A percentile compares a stretch with the other conserved stretches of the same genome.
Evolutionary conservation across 1,140 invertebrate genomes (phyloP).

Genomic region (Ridgeia piscesae): DNA sequence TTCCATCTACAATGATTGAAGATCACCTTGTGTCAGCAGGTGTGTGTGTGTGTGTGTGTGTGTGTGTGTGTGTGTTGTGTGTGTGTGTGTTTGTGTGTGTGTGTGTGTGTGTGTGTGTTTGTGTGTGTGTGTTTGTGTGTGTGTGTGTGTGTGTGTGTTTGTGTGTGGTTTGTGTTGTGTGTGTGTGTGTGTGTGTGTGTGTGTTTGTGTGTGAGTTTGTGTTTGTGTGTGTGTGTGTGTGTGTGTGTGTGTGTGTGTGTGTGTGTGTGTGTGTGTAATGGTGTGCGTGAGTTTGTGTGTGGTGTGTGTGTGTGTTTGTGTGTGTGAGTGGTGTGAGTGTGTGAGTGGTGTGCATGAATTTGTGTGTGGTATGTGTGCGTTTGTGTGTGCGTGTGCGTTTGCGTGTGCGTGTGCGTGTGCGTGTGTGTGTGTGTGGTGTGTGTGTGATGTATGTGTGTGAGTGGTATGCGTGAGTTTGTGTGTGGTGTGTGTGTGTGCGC

Average conservation of each 20-base stretch:
- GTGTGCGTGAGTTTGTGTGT: neutral
- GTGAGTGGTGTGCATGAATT: too few relatives aligned
- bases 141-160: neutral
- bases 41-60: neutral
- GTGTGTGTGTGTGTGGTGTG: neutral
- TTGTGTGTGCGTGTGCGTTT: neutral
- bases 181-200: neutral
- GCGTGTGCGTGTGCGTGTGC: neutral
- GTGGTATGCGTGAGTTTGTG: neutral
- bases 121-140: neutral
- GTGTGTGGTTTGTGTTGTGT: neutral
- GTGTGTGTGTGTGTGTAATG: neutral
- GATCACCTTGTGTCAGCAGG: neutral
- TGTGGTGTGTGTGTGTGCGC: neutral
- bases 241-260: neutral
- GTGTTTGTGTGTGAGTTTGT: neutral
- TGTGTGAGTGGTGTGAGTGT: neutral
- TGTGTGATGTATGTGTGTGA: neutral
- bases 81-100: neutral
- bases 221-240: too few relatives aligned
- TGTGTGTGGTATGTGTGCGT: neutral
- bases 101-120: neutral
- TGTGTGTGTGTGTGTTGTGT: neutral
- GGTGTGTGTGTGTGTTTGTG: neutral
- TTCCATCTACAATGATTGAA: neutral